Evolutionary conservation across 2,113 vertebrate genomes (phyloP), one percentile per base, ranked within the genome.

Genomic region (Thalassarche chlororhynchos): DNA sequence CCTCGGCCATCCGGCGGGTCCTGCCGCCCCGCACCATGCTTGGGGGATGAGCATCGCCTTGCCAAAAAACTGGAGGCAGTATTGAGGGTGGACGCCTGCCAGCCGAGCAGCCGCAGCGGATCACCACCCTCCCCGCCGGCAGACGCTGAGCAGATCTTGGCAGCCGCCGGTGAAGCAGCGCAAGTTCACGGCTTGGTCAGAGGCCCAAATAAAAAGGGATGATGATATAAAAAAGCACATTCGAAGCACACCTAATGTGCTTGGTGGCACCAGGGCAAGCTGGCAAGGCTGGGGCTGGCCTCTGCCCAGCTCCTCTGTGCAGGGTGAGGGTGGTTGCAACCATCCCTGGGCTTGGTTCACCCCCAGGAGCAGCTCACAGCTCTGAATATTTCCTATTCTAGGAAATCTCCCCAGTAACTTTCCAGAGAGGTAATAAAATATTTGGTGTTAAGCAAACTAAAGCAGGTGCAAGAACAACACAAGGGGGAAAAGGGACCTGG

Each of bases 11-110:
- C n/a, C 1, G 0, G 6, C 1, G 3, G 57, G 54, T 74, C 51
- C 61, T 19, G 28, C 31, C 1, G 1, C 19, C n/a, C 44, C 6
- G 0, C 0, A 1, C 24, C 1, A 0, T 3, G 76, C 62, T 17
- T 1, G 1, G 38, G 76, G 38, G 47, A 12, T 34, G 29, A 88
- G 70, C 57, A 3, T 3, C 6, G 0, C 61, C 1, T 36, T 29
- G 75, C 78, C 86, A 36, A 64, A 85, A 26, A 25, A 12, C 1
- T 2, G 2, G 72, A 69, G 58, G 21, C 2, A 8, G 28, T 1
- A 14, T 8, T 0, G 1, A 75, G 52, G 82, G 38, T 64, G 87
- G 87, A 14, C 1, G 3, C 12, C 26, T 1, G n/a, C 79, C 84
- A n/a, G 79, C 19, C 0, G 4, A 68, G 61, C 72, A 78, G 74